Conservation (phyloP, 2,113 vertebrate genomes). For the Aythya baeri region DNA sequence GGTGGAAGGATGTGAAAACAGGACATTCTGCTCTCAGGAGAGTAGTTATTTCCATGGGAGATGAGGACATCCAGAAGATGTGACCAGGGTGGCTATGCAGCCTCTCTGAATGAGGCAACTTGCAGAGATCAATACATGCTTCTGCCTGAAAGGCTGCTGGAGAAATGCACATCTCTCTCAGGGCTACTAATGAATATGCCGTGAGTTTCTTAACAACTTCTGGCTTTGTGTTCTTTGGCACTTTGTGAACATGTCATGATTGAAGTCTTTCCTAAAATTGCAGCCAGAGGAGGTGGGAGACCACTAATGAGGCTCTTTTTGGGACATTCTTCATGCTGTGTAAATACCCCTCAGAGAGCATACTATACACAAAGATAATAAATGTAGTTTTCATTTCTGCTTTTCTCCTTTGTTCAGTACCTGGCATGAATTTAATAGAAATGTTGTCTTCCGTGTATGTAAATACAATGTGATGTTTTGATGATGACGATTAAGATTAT, state of each 20-base stretch:
- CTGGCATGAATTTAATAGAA: neutral
- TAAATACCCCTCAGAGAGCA: neutral
- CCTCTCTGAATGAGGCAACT: neutral
- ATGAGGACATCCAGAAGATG: accelerated
- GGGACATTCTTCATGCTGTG: neutral
- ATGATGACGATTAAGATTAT: neutral
- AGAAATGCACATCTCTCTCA: neutral
- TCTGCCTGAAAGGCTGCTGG: neutral
- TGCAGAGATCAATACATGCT: neutral
- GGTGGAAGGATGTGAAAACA: neutral
- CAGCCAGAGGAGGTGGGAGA: neutral
- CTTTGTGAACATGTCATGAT: neutral
- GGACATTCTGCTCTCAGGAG: neutral
- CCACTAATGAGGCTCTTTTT: neutral
- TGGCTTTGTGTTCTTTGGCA: neutral
- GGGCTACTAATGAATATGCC: neutral
- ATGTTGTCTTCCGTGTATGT: neutral
- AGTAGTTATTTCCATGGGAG: neutral
- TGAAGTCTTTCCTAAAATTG: neutral
- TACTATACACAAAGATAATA: neutral
- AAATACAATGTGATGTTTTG: neutral
- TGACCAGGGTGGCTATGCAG: neutral
- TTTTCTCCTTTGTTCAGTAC: neutral
- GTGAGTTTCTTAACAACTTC: neutral
- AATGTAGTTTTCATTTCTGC: neutral